Evolutionary conservation across 2,797 vertebrate species (phyloP), one percentile per base, ranked within the genome.

Genomic region (Micropoecilia bifurca): DNA sequence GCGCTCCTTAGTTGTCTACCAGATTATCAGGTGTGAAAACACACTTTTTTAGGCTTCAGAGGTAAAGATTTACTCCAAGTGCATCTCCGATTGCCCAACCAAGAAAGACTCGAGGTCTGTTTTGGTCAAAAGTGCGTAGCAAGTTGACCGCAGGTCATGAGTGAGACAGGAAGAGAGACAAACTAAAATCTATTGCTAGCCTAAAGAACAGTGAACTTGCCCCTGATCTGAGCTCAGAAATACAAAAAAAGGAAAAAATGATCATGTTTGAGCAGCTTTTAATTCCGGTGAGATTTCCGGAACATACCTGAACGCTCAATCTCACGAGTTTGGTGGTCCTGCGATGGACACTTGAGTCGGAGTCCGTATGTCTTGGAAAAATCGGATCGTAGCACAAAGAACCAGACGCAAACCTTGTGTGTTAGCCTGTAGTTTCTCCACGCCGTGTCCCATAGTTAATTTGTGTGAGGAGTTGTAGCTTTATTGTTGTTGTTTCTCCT

Each of bases 401-500:
- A 25, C 10, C 10, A 0, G 53, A 57, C 2, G 25, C 25, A 28
- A 13, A 9, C 10, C 25, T 8, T 55, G 10, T 28, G 10, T 57
- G n/a, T 28, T 57, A 57, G 25, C 53, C 53, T 55, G 22, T n/a
- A 25, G 53, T 55, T n/a, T n/a, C 25, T 55, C 8, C 53, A 55
- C n/a, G 25, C 25, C 6, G 12, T 55, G 25, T n/a, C 53, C 53
- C 25, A 57, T 28, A 28, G 16, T 63, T 36, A 18, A 63, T 36
- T 63, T 79, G 46, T 74, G 75, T 80, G 50, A 20, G 81, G 80
- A 76, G 71, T 83, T 83, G 85, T 77, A 63, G 74, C 75, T 73
- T 84, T 79, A 53, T 87, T 79, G 28, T 83, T 71, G 79, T 41
- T 81, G 80, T 76, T 61, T 74, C 72, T 46, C 22, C 50, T 80